Evolutionary conservation across 2,797 vertebrate species (phyloP), one percentile per base, ranked within the genome.

Genomic region (Pangasius sanitwongsei): DNA sequence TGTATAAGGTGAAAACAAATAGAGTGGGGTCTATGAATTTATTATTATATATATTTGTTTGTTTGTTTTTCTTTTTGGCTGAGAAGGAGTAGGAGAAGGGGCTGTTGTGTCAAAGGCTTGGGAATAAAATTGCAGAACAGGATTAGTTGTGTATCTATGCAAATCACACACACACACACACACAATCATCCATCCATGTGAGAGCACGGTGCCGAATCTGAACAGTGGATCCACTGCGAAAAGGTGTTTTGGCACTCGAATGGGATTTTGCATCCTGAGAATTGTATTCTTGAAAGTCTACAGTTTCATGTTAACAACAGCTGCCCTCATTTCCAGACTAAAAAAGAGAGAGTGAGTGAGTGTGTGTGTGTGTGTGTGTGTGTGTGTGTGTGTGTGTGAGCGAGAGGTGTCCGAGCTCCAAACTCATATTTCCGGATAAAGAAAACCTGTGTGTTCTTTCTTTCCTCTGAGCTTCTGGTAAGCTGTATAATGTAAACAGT

Each of bases 291-390:
- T 25, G 59, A 63, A n/a, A 18, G 81, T 83, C 59, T 44, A 25
- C 55, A 25, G 80, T 82, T 83, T 83, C 59, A 82, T 28, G 34
- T 41, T 61, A 20, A 15, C 34, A 59, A 61, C 80, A 82, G 57
- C 78, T 82, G 55, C 31, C 18, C 18, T 82, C 9, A 41, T 61
- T 82, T 81, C 18, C 50, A 55, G 48, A 9, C 75, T 48, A 4
- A 72, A 74, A 74, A 12, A 41, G 41, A 41, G 41, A 41, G 41
- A 41, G 37, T 1, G 34, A 34, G 34, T 1, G 34, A 34, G 34
- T 34, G 34, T 34, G 34, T 34, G 34, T 34, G 34, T 34, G 34
- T 37, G 37, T 37, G 37, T 18, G 8, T 67, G 63, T 31, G 65
- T 31, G 65, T 13, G 65, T 31, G 16, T 8, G 69, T 41, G 69